Evolutionary conservation across 2,113 vertebrate genomes (phyloP).

Genomic region (Jacana jacana): DNA sequence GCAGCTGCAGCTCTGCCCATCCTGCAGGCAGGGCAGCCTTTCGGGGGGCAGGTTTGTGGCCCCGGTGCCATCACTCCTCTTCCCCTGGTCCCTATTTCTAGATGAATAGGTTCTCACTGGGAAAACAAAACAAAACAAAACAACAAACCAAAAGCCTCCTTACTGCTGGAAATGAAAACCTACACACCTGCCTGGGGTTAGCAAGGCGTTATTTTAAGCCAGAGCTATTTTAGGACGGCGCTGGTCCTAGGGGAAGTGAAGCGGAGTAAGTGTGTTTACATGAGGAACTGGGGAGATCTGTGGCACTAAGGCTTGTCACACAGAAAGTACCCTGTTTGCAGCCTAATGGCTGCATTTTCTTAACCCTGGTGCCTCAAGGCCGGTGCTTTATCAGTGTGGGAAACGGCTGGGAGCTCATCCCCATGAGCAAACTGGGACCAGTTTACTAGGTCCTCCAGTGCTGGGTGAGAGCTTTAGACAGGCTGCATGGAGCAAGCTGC

Average conservation of each 20-base stretch:
- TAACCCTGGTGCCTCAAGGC: background rate
- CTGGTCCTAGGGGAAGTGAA: background rate
- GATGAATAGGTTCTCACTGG: background rate
- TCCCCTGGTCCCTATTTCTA: background rate
- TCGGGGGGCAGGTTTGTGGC: background rate
- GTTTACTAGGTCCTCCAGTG: background rate
- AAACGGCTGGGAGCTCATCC: background rate
- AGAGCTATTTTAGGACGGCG: background rate
- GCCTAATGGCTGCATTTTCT: accelerated
- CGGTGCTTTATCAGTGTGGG: accelerated
- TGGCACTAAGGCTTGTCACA: background rate
- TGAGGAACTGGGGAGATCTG: background rate
- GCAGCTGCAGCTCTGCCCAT: background rate
- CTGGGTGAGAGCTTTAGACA: background rate
- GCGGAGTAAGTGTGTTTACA: background rate
- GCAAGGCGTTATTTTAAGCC: constrained; percentile 24
- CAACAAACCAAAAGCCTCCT: background rate
- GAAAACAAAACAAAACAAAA: background rate
- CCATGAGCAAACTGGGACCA: background rate
- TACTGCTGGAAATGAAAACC: background rate
- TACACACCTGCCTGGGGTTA: background rate
- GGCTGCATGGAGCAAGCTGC: background rate
- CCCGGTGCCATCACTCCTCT: background rate
- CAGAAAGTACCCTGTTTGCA: background rate
- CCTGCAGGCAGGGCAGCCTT: background rate